phyloP scores from a whole-genome alignment of 2,113 vertebrate genomes.

The Anolis carolinensis region DNA sequence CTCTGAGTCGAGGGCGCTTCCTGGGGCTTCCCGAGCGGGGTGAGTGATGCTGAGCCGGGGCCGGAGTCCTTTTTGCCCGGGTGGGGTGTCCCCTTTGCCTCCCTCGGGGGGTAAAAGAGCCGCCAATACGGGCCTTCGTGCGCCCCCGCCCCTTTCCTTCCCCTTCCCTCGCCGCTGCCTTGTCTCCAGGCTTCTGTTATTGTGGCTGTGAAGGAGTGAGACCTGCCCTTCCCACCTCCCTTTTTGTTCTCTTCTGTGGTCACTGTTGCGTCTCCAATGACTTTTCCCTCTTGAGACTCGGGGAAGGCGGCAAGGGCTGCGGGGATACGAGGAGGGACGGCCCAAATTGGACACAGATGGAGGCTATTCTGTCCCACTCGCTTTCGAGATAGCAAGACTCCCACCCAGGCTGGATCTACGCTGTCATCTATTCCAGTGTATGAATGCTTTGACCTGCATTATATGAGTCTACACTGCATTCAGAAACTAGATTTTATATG shows the following conservation, averaged over 20 bases:
- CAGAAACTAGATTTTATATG: no score
- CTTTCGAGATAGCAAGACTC: no score
- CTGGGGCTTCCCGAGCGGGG: conserved; percentile 44
- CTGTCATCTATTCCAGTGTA: no score
- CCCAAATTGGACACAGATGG: not conserved
- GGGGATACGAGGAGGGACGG: not conserved
- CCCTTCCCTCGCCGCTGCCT: not conserved
- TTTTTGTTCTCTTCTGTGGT: no score
- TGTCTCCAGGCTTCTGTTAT: no score
- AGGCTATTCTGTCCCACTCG: not conserved
- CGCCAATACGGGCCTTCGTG: no score
- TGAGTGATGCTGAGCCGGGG: conserved; percentile 12
- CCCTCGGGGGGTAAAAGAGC: not conserved
- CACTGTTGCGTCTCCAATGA: no score
- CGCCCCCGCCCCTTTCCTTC: not conserved
- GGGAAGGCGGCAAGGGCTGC: not conserved
- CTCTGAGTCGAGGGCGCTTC: conserved; percentile 33
- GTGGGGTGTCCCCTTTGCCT: not conserved
- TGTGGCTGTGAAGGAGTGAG: not conserved
- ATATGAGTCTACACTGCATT: no score
- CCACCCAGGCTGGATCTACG: no score
- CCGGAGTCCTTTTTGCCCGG: not conserved
- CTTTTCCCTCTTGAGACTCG: not conserved
- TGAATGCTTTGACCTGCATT: no score
- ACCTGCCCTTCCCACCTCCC: not conserved